Evolutionary conservation across 2,797 vertebrate species (phyloP).

Genomic region (Zenarchopterus dispar): DNA sequence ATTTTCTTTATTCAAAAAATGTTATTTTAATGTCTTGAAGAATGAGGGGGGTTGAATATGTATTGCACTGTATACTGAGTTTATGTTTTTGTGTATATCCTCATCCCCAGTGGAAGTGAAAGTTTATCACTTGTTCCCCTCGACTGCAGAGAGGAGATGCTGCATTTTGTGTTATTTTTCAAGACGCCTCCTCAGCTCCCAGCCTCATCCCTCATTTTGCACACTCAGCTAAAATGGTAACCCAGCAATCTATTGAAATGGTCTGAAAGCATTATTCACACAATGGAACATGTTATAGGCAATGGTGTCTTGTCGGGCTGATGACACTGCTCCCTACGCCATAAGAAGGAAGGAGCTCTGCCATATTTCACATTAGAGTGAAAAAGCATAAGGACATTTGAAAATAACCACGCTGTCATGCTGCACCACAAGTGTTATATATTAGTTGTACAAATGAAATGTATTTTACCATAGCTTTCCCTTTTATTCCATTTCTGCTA

Average conservation of each 20-base stretch:
- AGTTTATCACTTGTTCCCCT: constrained; percentile 68
- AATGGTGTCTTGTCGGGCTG: constrained; percentile 71
- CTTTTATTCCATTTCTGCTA: constrained; percentile 56
- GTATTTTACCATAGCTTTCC: constrained; percentile 46
- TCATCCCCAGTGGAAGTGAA: constrained; percentile 44
- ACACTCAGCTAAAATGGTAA: constrained; percentile 79
- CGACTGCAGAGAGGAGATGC: constrained; percentile 74
- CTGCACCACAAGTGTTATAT: constrained; percentile 36
- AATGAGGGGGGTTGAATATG: constrained; percentile 4
- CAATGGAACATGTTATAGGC: constrained; percentile 80
- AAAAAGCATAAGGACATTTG: constrained; percentile 41
- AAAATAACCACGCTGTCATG: constrained; percentile 50
- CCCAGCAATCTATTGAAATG: constrained; percentile 80
- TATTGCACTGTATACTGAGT: constrained; percentile 1
- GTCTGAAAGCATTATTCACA: constrained; percentile 77
- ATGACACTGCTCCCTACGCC: constrained; percentile 68
- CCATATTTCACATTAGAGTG: constrained; percentile 47
- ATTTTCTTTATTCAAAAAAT: constrained; percentile 1
- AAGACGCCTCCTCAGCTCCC: constrained; percentile 80
- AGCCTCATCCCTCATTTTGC: constrained; percentile 79
- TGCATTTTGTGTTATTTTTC: constrained; percentile 81
- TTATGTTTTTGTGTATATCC: constrained; percentile 44
- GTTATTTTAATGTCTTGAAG: constrained; percentile 13
- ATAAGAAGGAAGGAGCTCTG: constrained; percentile 33
- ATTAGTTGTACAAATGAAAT: constrained; percentile 58